phyloP scores from a whole-genome alignment of 2,888 invertebrate species.

The Sepiola atlantica region DNA sequence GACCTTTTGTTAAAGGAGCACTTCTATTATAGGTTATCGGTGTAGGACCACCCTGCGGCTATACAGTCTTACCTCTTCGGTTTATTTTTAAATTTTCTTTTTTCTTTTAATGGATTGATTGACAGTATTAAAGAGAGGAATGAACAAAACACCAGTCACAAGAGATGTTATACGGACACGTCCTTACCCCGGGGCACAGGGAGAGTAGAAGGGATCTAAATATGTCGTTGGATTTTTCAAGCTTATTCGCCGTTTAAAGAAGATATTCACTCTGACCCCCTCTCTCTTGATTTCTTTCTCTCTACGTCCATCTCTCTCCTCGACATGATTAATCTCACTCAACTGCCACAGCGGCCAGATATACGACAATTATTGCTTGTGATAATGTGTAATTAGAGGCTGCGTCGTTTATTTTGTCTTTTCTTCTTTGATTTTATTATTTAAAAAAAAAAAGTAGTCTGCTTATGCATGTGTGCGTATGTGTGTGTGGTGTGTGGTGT shows the following conservation, averaged over 20 bases:
- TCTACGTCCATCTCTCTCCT: not conserved
- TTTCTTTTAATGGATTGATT: not conserved
- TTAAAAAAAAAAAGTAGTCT: too few relatives aligned
- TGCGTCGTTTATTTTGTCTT: not conserved
- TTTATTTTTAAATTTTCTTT: too few relatives aligned
- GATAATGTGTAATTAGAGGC: constrained; percentile 16
- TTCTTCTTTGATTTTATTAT: not conserved
- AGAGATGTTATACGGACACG: not conserved
- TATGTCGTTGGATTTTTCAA: constrained; percentile 1
- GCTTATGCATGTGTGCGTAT: too few relatives aligned
- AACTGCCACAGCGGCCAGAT: not conserved
- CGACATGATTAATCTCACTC: not conserved
- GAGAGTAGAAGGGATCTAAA: not conserved
- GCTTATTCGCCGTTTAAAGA: not conserved
- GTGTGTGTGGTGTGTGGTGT: too few relatives aligned
- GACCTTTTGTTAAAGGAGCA: not conserved
- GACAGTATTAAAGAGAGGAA: not conserved
- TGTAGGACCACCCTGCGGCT: not conserved
- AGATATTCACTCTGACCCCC: not conserved
- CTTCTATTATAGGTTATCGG: not conserved
- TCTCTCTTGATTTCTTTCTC: too few relatives aligned
- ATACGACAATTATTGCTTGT: constrained; percentile 32
- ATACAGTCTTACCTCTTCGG: not conserved
- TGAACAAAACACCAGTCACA: constrained; percentile 2
- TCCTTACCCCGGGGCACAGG: not conserved